Evolutionary conservation across 2,113 vertebrate species (phyloP).

Genomic region (Ceyx melanurus): DNA sequence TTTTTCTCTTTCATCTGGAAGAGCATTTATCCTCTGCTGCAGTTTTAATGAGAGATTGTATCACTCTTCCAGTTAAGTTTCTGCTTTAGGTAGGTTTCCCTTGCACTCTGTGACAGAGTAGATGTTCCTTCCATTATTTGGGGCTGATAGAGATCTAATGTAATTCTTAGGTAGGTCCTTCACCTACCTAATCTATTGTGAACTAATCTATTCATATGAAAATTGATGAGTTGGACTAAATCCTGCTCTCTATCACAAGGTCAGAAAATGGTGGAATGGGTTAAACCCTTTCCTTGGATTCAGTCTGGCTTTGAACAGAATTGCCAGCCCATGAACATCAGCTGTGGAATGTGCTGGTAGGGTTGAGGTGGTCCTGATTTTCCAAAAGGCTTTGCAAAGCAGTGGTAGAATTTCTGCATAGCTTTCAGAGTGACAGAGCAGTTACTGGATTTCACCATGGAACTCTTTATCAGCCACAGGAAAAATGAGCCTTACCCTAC

Average conservation of each 20-base stretch:
- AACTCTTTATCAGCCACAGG: background rate
- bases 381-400: background rate
- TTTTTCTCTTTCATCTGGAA: conserved; percentile 29
- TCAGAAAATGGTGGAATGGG: background rate
- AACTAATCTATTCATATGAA: background rate
- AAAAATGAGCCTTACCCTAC: background rate
- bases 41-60: background rate
- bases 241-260: background rate
- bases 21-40: background rate
- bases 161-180: background rate
- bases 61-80: background rate
- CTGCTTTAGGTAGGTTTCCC: background rate
- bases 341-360: background rate
- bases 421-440: background rate
- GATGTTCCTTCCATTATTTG: background rate
- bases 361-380: background rate
- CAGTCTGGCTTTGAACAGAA: background rate
- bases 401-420: background rate
- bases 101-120: background rate
- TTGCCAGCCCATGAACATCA: background rate
- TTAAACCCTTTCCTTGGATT: background rate
- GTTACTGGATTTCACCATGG: background rate
- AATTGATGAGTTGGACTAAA: background rate
- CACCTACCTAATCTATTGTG: background rate
- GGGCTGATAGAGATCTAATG: background rate